phyloP scores from a whole-genome alignment of 1,140 invertebrate species.

The Lordiphosa collinella region DNA sequence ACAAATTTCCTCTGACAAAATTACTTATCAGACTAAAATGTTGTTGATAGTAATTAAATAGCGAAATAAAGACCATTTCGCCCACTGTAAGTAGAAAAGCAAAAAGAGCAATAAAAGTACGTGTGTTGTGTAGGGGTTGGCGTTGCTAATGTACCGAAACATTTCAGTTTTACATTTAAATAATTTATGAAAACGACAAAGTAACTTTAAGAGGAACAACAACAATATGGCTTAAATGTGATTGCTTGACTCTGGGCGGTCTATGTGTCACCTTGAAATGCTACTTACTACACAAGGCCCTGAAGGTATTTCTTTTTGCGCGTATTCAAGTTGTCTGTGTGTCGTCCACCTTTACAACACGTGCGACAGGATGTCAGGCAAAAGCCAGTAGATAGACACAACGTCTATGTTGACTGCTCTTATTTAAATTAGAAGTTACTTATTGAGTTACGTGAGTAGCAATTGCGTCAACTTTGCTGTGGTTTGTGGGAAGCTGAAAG shows the following conservation, averaged over 20 bases:
- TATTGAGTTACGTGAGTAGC: conserved; percentile 42
- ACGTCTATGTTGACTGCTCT: conserved; percentile 2
- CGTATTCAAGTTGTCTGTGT: conserved; percentile 2
- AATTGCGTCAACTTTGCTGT: conserved; percentile 11
- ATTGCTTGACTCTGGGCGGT: conserved; percentile 25
- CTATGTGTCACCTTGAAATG: conserved; percentile 56
- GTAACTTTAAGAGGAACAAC: conserved; percentile 19
- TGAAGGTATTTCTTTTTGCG: background rate
- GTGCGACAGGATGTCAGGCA: conserved; percentile 1
- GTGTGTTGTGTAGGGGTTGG: background rate
- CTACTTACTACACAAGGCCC: background rate
- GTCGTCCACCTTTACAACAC: conserved; percentile 3
- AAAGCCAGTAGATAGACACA: background rate
- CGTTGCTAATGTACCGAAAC: conserved; percentile 39
- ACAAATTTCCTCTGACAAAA: no score
- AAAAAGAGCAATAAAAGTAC: no score
- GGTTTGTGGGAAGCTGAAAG: conserved; percentile 6
- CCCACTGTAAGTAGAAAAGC: no score
- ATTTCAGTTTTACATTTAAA: conserved; percentile 63
- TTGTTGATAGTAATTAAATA: no score
- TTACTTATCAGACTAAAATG: no score
- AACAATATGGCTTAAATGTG: conserved; percentile 35
- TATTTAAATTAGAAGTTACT: conserved; percentile 36
- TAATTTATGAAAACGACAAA: conserved; percentile 64
- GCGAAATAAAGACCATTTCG: no score